Evolutionary conservation across 2,888 invertebrate genomes (phyloP).

Genomic region (Sesamia inferens): DNA sequence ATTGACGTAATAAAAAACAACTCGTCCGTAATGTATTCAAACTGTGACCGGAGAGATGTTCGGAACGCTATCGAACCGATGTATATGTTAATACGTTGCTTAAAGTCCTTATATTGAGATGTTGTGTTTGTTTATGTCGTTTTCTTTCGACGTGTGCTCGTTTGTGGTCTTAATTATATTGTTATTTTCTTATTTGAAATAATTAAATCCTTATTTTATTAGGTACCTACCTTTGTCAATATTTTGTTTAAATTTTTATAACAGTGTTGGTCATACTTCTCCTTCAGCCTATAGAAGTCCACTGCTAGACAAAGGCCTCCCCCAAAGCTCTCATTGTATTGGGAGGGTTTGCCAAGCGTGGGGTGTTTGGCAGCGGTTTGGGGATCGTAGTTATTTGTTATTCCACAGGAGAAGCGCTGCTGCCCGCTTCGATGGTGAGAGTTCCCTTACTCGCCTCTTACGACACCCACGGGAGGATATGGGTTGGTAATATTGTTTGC

Average conservation of each 20-base stretch:
- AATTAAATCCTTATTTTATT: constrained; percentile 39
- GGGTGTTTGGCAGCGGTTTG: too few species aligned
- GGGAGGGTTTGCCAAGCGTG: too few species aligned
- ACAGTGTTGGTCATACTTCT: neutral
- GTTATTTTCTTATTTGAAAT: constrained; percentile 47
- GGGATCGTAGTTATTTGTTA: too few species aligned
- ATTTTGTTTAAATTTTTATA: constrained; percentile 1
- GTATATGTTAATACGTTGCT: constrained; percentile 85
- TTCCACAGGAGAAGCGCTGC: too few species aligned
- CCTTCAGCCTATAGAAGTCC: too few species aligned
- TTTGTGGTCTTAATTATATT: constrained; percentile 72
- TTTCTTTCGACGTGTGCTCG: constrained; percentile 70
- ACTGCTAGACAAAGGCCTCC: too few species aligned
- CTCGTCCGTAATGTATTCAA: constrained; percentile 83
- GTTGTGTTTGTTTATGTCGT: constrained; percentile 80
- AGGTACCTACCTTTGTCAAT: too few species aligned
- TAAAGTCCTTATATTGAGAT: constrained; percentile 81
- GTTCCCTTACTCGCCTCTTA: too few species aligned
- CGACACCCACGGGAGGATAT: too few species aligned
- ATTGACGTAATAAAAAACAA: constrained; percentile 85
- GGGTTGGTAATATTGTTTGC: too few species aligned
- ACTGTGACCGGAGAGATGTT: constrained; percentile 80
- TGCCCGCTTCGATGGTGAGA: too few species aligned
- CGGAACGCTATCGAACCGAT: constrained; percentile 79
- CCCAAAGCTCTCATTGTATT: too few species aligned